Base-by-base conservation (phyloP, 64 coral and sea anemone species). In the Orbicella faveolata region DNA sequence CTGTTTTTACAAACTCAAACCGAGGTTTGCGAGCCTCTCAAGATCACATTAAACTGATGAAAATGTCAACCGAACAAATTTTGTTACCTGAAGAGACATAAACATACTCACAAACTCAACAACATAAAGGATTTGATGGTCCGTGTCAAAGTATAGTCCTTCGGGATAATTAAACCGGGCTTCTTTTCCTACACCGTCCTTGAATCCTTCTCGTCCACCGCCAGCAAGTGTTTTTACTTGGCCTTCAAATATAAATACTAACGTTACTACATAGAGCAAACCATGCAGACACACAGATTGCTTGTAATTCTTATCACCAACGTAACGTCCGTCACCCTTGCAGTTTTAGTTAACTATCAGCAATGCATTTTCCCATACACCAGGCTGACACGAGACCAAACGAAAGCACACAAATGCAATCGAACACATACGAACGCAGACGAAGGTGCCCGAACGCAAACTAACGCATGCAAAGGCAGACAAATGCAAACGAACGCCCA, bases 131-230 rank as follows among this genome's bases (percentile, higher is more conserved):
- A 87, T 78, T 54, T 81, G n/a, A 84, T 90, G 80, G 17, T 93
- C 88, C 2, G 83, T 73, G 81, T 96, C 94, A 78, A 92, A 96
- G 16, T 81, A 88, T 5, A 96, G 57, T 87, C 94, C 94, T 57
- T 96, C 94, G 17, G 94, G 94, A 74, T 96, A 96, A 63, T 96
- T 96, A 34, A 96, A 96, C 61, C 91, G 79, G 30, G 94, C 94
- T 23, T 70, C 55, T 87, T 36, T 52, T 63, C 91, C 94, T 2
- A n/a, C 19, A 16, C 94, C 94, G 36, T 96, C 91, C 52, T 93
- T 87, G 51, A 96, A 93, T 52, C 94, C 94, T 77, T 96, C 61
- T 78, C 88, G 65, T 52, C 83, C 88, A 83, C 69, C 88, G 41
- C 94, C 94, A 14, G 94, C 94, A 26, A 96, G 52, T 53, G 94